Base-by-base conservation (phyloP, 2,888 invertebrate species). In the Monopis laevigella region DNA sequence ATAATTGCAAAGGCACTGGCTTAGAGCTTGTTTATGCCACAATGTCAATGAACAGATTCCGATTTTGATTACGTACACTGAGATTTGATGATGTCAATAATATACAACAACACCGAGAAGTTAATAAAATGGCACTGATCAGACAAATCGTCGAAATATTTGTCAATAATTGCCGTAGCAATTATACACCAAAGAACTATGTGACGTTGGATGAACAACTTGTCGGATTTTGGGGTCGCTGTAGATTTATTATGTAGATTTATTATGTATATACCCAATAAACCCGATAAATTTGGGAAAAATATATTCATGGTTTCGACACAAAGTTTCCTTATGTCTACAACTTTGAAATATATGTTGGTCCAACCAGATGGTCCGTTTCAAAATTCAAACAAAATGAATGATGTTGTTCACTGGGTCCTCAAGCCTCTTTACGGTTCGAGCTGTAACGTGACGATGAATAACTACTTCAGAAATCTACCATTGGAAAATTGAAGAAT, bases 281-380 rank as follows among this genome's bases (percentile, higher is more conserved):
- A 28, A 28, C 29, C 29, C 5, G 29, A 28, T n/a, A 28, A 28
- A 28, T 28, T n/a, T n/a, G n/a, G n/a, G n/a, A n/a, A n/a, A n/a
- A 32, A 32, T 10, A 32, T 32, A 6, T 14, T 13, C 5, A 32
- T 32, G 34, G 34, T 32, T 14, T 32, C 3, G 34, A 32, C 16
- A 16, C 16, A 5, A 32, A 24, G 14, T 32, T 12, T n/a, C 34
- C 34, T 10, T 32, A 32, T 16, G 17, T 32, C 12, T 32, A 12
- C 16, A 32, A 32, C 16, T 32, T 32, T 32, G 13, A 32, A 14
- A 32, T 32, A 14, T 32, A 32, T 32, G 16, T 32, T 32, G 34
- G 34, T 4, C 4, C 34, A 32, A 32, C 34, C 34, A 3, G 34
- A 32, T 5, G 16, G 34, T 13, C 34, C 34, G 10, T 32, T 32